Base-by-base conservation (phyloP, 2,797 vertebrate genomes). In the Lacerta viridis region DNA sequence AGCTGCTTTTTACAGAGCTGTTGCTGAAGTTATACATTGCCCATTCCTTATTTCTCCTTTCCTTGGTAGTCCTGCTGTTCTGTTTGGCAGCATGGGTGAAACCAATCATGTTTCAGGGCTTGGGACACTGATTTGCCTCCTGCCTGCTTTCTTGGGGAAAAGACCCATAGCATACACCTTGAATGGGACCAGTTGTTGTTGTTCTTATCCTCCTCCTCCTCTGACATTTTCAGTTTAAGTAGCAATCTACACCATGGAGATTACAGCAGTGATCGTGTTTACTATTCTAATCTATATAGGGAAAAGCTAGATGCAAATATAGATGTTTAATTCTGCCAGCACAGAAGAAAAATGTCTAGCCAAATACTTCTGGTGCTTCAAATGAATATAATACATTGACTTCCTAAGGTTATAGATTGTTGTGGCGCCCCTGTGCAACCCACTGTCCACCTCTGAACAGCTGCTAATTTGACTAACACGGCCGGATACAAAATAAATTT, bases 381-480 rank as follows among this genome's bases (percentile, higher is more conserved):
- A 43, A 50, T 41, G 66, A 71, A 71, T 80, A 23, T 79, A 64
- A 55, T 10, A 36, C 25, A 86, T 55, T 68, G 76, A 80, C 33
- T 80, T 55, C 11, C 36, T 33, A 76, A 27, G 18, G 2, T 85
- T 74, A 80, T 23, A 61, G 3, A 46, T 85, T 74, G 33, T 84
- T 88, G 36, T 41, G 27, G 15, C 17, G 1, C 15, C 66, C 20
- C 29, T 72, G 5, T 46, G 7, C 50, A 74, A 83, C 20, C 13
- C 55, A 5, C 39, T 50, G 13, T 39, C 15, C n/a, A 64, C 39
- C n/a, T 80, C 27, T n/a, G 39, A 89, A 8, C 33, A 87, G 66
- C 41, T 92, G 3, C 88, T 92, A 33, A 80, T 86, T 87, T 50
- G 4, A 6, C 86, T 92, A 91, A 11, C 88, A 69, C 3, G 78